Evolutionary conservation across 1,140 invertebrate genomes (phyloP).

Genomic region (Seison nebaliae): DNA sequence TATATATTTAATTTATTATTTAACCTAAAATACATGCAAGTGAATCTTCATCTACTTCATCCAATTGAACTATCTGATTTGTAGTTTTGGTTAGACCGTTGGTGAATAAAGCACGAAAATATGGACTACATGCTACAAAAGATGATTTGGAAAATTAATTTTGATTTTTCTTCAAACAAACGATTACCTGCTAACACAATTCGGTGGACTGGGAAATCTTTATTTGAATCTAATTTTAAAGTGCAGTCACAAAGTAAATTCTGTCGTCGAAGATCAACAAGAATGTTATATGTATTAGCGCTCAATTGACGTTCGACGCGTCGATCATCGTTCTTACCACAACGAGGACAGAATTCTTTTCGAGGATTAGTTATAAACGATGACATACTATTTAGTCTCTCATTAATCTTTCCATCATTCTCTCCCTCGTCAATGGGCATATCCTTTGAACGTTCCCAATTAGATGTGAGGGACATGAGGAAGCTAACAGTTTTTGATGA

Average conservation of each 20-base stretch:
- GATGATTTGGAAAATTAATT: neutral
- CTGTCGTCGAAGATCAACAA: slow-evolving; percentile 6
- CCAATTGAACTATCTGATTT: neutral
- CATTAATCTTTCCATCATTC: too few relatives aligned
- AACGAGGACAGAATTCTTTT: too few relatives aligned
- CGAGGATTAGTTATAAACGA: too few relatives aligned
- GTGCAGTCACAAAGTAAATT: slow-evolving; percentile 10
- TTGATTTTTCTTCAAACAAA: neutral
- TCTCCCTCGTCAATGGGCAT: too few relatives aligned
- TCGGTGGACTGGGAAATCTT: slow-evolving; percentile 10
- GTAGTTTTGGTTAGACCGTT: slow-evolving; percentile 9
- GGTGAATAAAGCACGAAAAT: slow-evolving; percentile 6
- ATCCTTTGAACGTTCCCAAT: too few relatives aligned
- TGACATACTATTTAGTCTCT: too few relatives aligned
- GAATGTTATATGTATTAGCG: slow-evolving; percentile 1
- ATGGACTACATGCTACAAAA: slow-evolving; percentile 4
- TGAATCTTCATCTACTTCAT: neutral
- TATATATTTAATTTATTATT: neutral
- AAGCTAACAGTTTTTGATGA: too few relatives aligned
- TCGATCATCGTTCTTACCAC: too few relatives aligned
- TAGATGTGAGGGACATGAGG: too few relatives aligned
- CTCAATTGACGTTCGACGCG: slow-evolving; percentile 35
- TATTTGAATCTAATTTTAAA: slow-evolving; percentile 2
- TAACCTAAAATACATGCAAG: slow-evolving; percentile 3
- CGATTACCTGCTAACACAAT: slow-evolving; percentile 4